A percentile compares a stretch with the other conserved stretches of the same genome.
Evolutionary conservation across 1,140 invertebrate genomes (phyloP).

Genomic region (Magallana ariakensis): DNA sequence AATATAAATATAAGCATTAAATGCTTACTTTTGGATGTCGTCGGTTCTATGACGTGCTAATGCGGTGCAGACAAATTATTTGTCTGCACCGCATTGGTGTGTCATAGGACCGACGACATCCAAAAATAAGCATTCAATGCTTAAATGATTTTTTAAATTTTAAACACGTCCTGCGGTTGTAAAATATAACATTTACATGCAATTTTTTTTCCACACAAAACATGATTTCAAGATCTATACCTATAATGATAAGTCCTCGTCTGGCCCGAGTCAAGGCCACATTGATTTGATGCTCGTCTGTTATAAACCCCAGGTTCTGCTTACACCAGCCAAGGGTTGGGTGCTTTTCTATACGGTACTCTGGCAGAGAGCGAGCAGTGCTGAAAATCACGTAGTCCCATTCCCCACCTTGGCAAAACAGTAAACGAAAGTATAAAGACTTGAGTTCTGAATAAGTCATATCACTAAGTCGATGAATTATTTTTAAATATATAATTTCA

Average conservation of each 20-base stretch:
- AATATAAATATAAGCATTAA: no score
- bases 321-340: slow-evolving; percentile 71
- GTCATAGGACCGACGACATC: no score
- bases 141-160: no score
- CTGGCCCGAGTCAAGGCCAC: slow-evolving; percentile 75
- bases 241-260: slow-evolving; percentile 74
- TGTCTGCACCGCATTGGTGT: no score
- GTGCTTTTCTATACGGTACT: slow-evolving; percentile 66
- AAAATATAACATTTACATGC: not conserved
- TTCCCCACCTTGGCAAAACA: slow-evolving; percentile 64
- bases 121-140: no score
- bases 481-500: no score
- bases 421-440: not conserved
- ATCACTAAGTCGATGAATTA: no score
- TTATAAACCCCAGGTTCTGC: slow-evolving; percentile 75
- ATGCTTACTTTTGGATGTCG: no score
- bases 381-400: slow-evolving; percentile 74
- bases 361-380: slow-evolving; percentile 69
- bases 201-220: no score
- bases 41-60: no score
- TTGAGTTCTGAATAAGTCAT: no score
- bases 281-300: slow-evolving; percentile 73
- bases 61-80: no score
- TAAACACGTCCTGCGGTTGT: not conserved
- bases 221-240: slow-evolving; percentile 55